Evolutionary conservation across 2,797 vertebrate species (phyloP).

Genomic region (Bryconaethiops microstoma): DNA sequence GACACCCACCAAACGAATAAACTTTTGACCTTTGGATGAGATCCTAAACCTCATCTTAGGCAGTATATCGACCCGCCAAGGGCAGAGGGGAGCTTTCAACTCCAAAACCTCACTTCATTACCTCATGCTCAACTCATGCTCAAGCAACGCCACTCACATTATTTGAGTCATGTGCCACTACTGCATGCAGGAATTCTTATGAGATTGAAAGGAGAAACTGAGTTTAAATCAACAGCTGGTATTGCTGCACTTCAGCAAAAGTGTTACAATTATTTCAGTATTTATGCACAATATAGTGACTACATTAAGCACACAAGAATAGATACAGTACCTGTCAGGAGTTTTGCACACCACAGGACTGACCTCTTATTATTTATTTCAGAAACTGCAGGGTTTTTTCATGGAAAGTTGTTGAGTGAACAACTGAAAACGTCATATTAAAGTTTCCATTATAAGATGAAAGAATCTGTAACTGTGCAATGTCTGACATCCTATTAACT

Average conservation of each 20-base stretch:
- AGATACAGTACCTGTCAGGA: background rate
- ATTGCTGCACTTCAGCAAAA: background rate
- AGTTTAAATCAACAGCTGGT: constrained; percentile 12
- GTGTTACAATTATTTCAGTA: background rate
- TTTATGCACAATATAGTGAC: constrained; percentile 5
- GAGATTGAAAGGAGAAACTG: constrained; percentile 36
- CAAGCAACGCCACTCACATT: constrained; percentile 67
- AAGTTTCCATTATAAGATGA: no score
- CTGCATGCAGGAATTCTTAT: constrained; percentile 53
- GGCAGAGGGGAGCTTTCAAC: constrained; percentile 52
- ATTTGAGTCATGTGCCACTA: constrained; percentile 50
- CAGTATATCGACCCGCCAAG: constrained; percentile 62
- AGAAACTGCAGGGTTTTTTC: no score
- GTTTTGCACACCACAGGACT: no score
- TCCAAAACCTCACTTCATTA: constrained; percentile 69
- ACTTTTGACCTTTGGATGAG: constrained; percentile 71
- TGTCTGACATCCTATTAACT: no score
- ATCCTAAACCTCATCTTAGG: constrained; percentile 64
- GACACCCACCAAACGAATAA: constrained; percentile 65
- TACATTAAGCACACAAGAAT: constrained; percentile 17
- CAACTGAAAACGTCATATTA: no score
- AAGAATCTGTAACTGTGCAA: no score
- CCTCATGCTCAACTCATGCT: constrained; percentile 72
- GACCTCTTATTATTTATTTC: no score
- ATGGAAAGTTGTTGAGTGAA: no score